Evolutionary conservation across 2,797 vertebrate species (phyloP), one percentile per base, ranked within the genome.

Genomic region (Australoheros facetus): DNA sequence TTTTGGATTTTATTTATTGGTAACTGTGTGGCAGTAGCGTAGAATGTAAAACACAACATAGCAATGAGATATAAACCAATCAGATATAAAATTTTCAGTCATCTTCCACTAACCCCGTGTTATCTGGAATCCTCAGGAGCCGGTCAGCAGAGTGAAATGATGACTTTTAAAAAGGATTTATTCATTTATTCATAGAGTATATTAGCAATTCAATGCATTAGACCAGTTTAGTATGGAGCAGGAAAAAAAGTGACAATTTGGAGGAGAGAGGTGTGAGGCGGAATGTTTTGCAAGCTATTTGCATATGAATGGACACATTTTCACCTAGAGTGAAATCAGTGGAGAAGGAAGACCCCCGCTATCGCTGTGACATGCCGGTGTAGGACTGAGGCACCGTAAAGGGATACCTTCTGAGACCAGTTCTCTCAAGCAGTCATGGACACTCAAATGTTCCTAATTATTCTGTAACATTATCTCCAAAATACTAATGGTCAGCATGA

Each of bases 171-270:
- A 87, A 91, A 88, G 79, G 81, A 85, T 92, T 91, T 90, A 93
- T 94, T 94, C 88, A 93, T 91, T 85, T 93, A 94, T 94, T 91
- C 94, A 94, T 90, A 77, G 80, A 73, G 39, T 48, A 58, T 77
- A 92, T 92, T 88, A 85, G 86, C 86, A 89, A 91, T 90, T 92
- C 85, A 86, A 86, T 86, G 82, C 66, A 82, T 88, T 75, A 59
- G 82, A 56, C 56, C 75, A 66, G 79, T 86, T 89, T 76, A 73
- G 82, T 69, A 64, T 21, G 32, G 48, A 77, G 78, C 75, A 69
- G 85, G 8, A 9, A 56, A 73, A 51, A 85, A 84, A 78, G 77
- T 62, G 78, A 75, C 77, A 82, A 60, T 90, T 86, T 85, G 45
- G 56, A 82, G 75, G 78, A 21, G 53, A 85, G 59, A 83, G 77